Percentiles rank a stretch among this genome's conserved stretches.
phyloP scores from a whole-genome alignment of 1,140 invertebrate genomes.

The Drosophila elegans region DNA sequence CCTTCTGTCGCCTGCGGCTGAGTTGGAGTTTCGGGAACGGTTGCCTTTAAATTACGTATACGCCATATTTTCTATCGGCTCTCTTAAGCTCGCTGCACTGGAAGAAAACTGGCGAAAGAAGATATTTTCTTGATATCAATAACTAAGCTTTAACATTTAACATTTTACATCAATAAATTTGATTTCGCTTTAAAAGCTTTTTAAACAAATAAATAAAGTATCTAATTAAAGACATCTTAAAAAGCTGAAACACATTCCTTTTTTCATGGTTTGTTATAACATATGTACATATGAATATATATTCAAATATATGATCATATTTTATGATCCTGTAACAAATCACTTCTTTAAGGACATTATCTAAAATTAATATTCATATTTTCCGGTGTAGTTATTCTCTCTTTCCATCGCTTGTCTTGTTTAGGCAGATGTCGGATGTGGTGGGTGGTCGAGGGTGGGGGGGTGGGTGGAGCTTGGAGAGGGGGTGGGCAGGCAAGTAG shows the following conservation, averaged over 20 bases:
- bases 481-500: neutral
- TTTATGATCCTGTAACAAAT: neutral
- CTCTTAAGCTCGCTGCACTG: conserved; percentile 38
- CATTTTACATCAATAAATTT: too few species aligned
- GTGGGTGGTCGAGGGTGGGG: conserved; percentile 23
- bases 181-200: too few species aligned
- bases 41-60: conserved; percentile 77
- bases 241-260: too few species aligned
- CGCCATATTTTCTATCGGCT: conserved; percentile 65
- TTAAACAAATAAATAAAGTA: too few species aligned
- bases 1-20: conserved; percentile 13
- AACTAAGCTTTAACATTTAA: too few species aligned
- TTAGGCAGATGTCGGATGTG: conserved; percentile 78
- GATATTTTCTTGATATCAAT: too few species aligned
- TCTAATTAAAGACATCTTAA: too few species aligned
- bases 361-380: neutral
- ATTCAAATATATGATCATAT: too few species aligned
- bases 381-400: conserved; percentile 6
- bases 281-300: too few species aligned
- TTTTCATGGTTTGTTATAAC: too few species aligned
- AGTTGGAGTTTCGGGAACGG: conserved; percentile 36
- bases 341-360: neutral
- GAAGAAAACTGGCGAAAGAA: neutral
- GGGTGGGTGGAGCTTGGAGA: neutral
- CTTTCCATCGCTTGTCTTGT: conserved; percentile 20